Evolutionary conservation across 2,113 vertebrate genomes (phyloP), one percentile per base, ranked within the genome.

Genomic region (Parotia lawesii): DNA sequence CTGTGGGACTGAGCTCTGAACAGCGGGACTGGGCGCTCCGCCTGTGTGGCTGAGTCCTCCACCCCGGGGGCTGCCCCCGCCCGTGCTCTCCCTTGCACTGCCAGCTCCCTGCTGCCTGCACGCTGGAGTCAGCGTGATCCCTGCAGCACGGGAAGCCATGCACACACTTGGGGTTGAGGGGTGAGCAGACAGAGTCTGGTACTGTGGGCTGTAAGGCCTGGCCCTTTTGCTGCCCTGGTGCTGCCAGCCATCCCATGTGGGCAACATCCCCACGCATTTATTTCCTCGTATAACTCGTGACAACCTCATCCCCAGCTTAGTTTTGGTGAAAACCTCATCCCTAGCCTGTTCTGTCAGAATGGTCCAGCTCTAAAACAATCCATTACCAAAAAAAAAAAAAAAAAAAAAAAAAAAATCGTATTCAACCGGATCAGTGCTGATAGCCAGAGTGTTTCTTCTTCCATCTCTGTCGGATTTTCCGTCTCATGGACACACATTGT

Each of bases 41-140:
- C 19, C 28, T 0, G 21, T 2, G 71, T 14, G 25, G 19, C 45
- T 29, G 56, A 21, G 38, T 18, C 45, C 60, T 35, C 2, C 1
- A 4, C 11, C 40, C 7, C 5, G 3, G 1, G 15, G 8, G 7
- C 29, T 27, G 5, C 1, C 28, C 23, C 31, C 48, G 61, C 53
- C 82, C 21, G 0, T 0, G 15, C 14, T 20, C 17, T 15, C 38
- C 65, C 64, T 2, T 0, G 4, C 27, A 0, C 29, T 8, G 33
- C 15, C 16, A 0, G 7, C 15, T 44, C 27, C 40, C 90, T 25
- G 23, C 47, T 48, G 47, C 23, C 47, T 24, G 47, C 47, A 23
- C 47, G 47, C 47, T 23, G 29, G 15, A 27, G 31, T 6, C 57
- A 29, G 2, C 7, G 0, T 0, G 25, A 0, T 31, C 28, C 17